Evolutionary conservation across 2,113 vertebrate species (phyloP).

Genomic region (Alosa alosa): DNA sequence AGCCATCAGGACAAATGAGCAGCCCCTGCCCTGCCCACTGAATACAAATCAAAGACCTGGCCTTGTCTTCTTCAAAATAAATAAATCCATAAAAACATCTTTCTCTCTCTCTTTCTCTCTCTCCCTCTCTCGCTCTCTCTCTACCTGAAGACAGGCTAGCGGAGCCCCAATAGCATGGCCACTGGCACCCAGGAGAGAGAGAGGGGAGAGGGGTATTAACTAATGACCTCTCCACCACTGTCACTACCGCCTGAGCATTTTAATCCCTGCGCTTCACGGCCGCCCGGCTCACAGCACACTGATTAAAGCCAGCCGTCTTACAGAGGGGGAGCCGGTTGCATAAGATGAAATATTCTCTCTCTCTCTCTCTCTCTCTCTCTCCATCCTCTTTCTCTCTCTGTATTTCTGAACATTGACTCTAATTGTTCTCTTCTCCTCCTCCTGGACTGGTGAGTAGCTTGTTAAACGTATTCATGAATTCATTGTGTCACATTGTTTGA

Average conservation of each 20-base stretch:
- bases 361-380: neutral
- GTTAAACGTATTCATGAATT: slow-evolving; percentile 3
- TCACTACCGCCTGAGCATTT: slow-evolving; percentile 36
- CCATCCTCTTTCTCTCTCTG: neutral
- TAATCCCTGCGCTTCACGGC: slow-evolving; percentile 2
- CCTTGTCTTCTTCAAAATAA: neutral
- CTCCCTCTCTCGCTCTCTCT: neutral
- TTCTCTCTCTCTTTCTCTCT: neutral
- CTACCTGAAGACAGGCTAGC: neutral
- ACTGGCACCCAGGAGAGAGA: slow-evolving; percentile 7
- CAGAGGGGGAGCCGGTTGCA: neutral
- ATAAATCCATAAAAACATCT: neutral
- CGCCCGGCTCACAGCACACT: neutral
- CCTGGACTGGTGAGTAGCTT: neutral
- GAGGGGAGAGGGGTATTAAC: neutral
- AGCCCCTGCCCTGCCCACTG: neutral
- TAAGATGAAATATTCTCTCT: neutral
- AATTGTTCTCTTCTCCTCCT: slow-evolving; percentile 13
- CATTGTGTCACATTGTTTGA: neutral
- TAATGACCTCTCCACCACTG: neutral
- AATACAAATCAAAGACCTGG: neutral
- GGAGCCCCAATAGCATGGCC: neutral
- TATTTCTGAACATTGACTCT: neutral
- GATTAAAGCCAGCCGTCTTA: slow-evolving; percentile 1
- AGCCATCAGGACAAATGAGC: neutral